Evolutionary conservation across 2,113 vertebrate genomes (phyloP), one percentile per base, ranked within the genome.

Genomic region (Colossoma macropomum): DNA sequence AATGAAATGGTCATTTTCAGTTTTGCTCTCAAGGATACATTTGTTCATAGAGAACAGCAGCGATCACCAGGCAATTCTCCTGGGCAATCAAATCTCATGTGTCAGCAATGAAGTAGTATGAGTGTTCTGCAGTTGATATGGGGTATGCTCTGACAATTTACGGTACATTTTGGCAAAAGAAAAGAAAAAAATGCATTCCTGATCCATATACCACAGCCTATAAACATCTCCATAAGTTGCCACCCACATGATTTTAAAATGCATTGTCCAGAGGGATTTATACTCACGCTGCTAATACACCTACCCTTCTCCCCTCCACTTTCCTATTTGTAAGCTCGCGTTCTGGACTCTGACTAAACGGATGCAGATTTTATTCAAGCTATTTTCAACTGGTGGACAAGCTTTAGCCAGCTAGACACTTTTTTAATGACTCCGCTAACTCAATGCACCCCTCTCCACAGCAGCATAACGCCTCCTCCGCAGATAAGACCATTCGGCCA

Each of bases 331-430:
- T 88, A 86, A 89, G 79, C 85, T 71, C 79, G 76, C 32, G 84
- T 84, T 77, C 89, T 86, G 87, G 85, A 86, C 87, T 82, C 82
- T 21, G 34, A 0, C 77, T 89, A 90, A 94, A 91, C 13, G 59
- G 65, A 93, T 95, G 92, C 90, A 92, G 90, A 94, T 94, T 94
- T 93, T 91, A 93, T 93, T 93, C 93, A 92, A 60, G 86, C 89
- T 87, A 89, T 92, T 93, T 92, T 90, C 87, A 88, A 87, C 85
- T 85, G 79, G 50, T 84, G 87, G 73, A 23, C 87, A 80, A 60
- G 68, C 87, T 93, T 93, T 83, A 91, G 93, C 92, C 86, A 93
- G 87, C 92, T 91, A 83, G 90, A 92, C 93, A 91, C 86, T 93
- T 94, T 93, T 94, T 92, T 91, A 93, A 93, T 92, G 91, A 91